Conservation (phyloP, 1,140 invertebrate species). For the Drosophila prosaltans region DNA sequence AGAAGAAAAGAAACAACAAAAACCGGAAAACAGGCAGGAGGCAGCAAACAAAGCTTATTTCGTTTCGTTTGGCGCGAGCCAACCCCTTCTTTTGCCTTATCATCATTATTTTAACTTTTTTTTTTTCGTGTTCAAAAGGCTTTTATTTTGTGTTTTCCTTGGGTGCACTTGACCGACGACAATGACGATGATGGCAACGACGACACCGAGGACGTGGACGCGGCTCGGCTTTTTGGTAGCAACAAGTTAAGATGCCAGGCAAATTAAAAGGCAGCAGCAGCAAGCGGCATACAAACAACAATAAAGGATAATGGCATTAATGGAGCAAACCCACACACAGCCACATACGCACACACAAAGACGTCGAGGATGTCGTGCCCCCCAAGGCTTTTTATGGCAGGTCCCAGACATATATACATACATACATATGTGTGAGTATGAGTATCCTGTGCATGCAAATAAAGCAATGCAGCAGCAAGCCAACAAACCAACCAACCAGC, state of each 20-base stretch:
- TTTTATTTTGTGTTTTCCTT: slow-evolving; percentile 29
- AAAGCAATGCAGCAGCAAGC: slow-evolving; percentile 52
- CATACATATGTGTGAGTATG: slow-evolving; percentile 29
- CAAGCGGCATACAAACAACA: slow-evolving; percentile 26
- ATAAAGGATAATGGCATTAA: slow-evolving; percentile 60
- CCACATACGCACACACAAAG: slow-evolving; percentile 11
- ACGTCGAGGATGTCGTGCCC: slow-evolving; percentile 43
- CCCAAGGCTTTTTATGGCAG: slow-evolving; percentile 56
- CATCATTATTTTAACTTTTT: slow-evolving; percentile 12
- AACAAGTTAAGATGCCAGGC: slow-evolving; percentile 50
- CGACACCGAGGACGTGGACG: neutral
- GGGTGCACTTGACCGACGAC: slow-evolving; percentile 51
- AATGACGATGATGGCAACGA: slow-evolving; percentile 13
- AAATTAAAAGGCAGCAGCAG: slow-evolving; percentile 47
- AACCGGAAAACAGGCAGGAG: slow-evolving; percentile 6
- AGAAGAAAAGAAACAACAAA: neutral
- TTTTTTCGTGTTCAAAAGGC: slow-evolving; percentile 34
- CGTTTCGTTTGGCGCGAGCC: slow-evolving; percentile 33
- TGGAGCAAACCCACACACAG: slow-evolving; percentile 28
- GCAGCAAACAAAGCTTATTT: slow-evolving; percentile 16
- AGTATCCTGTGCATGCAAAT: slow-evolving; percentile 57
- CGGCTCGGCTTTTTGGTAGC: slow-evolving; percentile 26
- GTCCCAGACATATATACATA: slow-evolving; percentile 28
- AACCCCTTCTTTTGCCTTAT: slow-evolving; percentile 44
- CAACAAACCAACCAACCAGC: slow-evolving; percentile 41